Base-by-base conservation (phyloP, 2,113 vertebrate genomes). In the Sinosuthora webbiana region DNA sequence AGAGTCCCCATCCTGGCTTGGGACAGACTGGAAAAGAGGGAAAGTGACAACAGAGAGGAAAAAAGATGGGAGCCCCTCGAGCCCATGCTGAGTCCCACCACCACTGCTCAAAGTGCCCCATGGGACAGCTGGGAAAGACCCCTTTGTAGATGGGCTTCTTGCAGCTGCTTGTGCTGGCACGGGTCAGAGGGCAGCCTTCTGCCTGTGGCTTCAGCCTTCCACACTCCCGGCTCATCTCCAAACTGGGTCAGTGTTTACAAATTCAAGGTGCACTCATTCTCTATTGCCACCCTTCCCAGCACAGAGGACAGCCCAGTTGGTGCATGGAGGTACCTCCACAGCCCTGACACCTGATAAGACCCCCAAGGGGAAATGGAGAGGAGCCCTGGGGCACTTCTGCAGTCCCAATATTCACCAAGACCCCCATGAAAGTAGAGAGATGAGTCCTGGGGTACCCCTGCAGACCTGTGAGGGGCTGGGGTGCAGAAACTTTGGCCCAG, bases 61-160 rank as follows among this genome's bases (percentile, higher is more conserved):
- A 19, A 52, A 86, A 83, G 17, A 53, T 0, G 1, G 18, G 45
- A 89, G 16, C 5, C 28, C 74, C 49, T 33, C 0, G 0, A 91
- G 42, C 27, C 59, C 56, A 56, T 0, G 0, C 2, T 19, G 31
- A 39, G 21, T 89, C 78, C 76, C 47, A 50, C 39, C 4, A 2
- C 8, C 3, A 2, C 69, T 60, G 56, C 45, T 84, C 17, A 8
- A 70, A 55, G 57, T 76, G 47, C 23, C 67, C 27, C 16, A 9
- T 3, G 12, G n/a, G 35, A 64, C 4, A 7, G 47, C 37, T 3
- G 1, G 14, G 13, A n/a, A 6, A 65, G 31, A 83, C 7, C 24
- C 74, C 44, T 52, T 22, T 20, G 19, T 1, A 80, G 71, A 69
- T 15, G 41, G 53, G 37, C 64, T 77, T 62, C 55, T 89, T 4